Base-by-base conservation (phyloP, 30 jellyfish, hydroid and myxozoan species). In the Chrysaora quinquecirrha region DNA sequence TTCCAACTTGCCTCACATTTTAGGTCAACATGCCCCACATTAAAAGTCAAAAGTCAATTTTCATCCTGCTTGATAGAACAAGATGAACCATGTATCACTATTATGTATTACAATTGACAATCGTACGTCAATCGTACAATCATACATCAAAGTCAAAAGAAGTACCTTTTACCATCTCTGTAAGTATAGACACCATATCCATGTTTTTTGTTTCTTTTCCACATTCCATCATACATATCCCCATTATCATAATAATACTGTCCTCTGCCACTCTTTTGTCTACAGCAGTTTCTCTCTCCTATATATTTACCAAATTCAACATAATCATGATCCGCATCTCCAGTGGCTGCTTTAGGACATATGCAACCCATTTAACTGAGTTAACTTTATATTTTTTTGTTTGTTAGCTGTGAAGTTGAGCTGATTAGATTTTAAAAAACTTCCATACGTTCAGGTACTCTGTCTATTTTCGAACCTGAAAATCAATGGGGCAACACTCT, bases 311-410 rank as follows among this genome's bases (percentile, higher is more conserved):
- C 80, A 70, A 49, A 82, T 47, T 82, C 86, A 18, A 82, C 86
- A 62, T 70, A 82, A 30, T 65, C 71, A 64, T 28, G 46, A 35
- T 58, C 46, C 1, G 35, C 76, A 3, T 24, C 84, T 47, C 29
- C 84, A 0, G 0, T 62, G 3, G 20, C 29, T 25, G 23, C 33
- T 25, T 58, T 82, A 1, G 71, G 74, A 47, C 86, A 82, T 16
- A 70, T 69, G n/a, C 93, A 82, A 23, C 93, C 93, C 93, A 82
- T 82, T 34, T 70, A n/a, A n/a, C n/a, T n/a, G n/a, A n/a, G n/a
- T n/a, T n/a, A n/a, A n/a, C n/a, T n/a, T n/a, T n/a, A n/a, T n/a
- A n/a, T n/a, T n/a, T n/a, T n/a, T n/a, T n/a, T n/a, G n/a, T n/a
- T n/a, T n/a, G n/a, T n/a, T n/a, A n/a, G n/a, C n/a, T n/a, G n/a